Percentiles rank a stretch among this genome's conserved stretches.
phyloP scores from a whole-genome alignment of 35 echinoderm and acorn worm genomes.

The Diadema setosum region DNA sequence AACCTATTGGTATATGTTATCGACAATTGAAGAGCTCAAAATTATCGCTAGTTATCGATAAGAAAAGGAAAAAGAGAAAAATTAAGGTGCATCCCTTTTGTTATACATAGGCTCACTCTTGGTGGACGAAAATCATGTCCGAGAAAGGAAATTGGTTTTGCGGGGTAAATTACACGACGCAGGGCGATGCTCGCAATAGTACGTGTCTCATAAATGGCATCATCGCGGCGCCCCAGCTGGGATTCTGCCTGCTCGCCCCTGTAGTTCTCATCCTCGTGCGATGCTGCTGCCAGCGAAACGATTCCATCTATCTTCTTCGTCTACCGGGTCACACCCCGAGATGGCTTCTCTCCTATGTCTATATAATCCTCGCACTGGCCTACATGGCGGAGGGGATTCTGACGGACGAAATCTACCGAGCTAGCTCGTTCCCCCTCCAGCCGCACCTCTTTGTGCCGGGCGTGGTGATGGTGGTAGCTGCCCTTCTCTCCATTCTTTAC shows the following conservation, averaged over 20 bases:
- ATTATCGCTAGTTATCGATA: no score
- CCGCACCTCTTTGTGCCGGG: slow-evolving; percentile 39
- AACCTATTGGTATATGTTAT: no score
- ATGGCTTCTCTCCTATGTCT: neutral
- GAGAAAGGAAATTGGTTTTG: neutral
- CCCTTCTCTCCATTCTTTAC: slow-evolving; percentile 6
- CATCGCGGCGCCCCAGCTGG: neutral
- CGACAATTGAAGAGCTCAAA: no score
- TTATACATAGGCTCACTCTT: no score
- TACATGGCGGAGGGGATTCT: slow-evolving; percentile 43
- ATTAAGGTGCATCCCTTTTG: no score
- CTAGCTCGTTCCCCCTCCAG: neutral
- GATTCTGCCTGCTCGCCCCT: neutral
- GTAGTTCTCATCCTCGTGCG: neutral
- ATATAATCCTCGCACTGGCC: neutral
- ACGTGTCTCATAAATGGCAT: neutral
- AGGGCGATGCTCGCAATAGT: neutral
- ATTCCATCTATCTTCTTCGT: neutral
- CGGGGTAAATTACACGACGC: slow-evolving; percentile 4
- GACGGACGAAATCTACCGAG: slow-evolving; percentile 6
- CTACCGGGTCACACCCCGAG: neutral
- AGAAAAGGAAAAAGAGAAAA: no score
- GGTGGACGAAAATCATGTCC: no score
- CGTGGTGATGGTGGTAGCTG: neutral
- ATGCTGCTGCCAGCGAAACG: neutral